Percentiles rank a stretch among this genome's conserved stretches.
These are phyloP conservation scores for Caenorhabditis sp. DNA, from an alignment of 2,888 invertebrate genomes.

Conservation along the genomic window DNA sequence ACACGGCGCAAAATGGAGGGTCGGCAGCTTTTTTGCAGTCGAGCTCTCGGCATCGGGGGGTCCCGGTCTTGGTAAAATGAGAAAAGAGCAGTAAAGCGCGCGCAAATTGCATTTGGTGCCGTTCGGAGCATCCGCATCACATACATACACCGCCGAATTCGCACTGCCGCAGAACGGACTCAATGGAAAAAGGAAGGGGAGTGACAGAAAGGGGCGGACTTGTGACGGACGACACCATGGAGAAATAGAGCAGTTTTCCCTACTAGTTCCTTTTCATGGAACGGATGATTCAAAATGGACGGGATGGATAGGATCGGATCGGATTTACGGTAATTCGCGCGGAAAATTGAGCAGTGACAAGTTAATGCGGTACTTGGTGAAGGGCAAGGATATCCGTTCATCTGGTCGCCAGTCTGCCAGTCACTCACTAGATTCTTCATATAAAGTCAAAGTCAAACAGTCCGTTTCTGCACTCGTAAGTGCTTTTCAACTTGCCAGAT, in stretches of 20 bases:
- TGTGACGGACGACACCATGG: conserved; percentile 23
- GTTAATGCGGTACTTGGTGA: conserved; percentile 45
- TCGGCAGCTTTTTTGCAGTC: not conserved
- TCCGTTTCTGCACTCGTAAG: too few species aligned
- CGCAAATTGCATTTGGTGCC: conserved; percentile 53
- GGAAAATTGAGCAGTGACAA: conserved; percentile 51
- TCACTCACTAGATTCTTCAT: too few species aligned
- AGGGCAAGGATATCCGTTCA: conserved; percentile 22
- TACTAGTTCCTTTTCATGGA: not conserved
- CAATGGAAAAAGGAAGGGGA: conserved; percentile 17
- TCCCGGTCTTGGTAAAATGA: conserved; percentile 27
- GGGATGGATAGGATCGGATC: conserved; percentile 4
- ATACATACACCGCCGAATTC: conserved; percentile 30
- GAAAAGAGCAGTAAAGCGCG: conserved; percentile 50
- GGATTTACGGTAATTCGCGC: conserved; percentile 41
- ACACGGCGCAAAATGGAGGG: not conserved
- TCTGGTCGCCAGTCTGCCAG: conserved; percentile 1
- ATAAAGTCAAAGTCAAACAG: too few species aligned
- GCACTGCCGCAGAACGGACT: conserved; percentile 9
- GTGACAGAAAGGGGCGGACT: conserved; percentile 53
- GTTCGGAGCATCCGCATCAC: conserved; percentile 55
- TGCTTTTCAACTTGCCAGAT: too few species aligned
- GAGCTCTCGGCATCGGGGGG: not conserved
- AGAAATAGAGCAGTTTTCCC: not conserved
- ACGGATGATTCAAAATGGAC: not conserved